Base-by-base conservation (phyloP, 1,140 invertebrate species). In the Euborellia annulipes region DNA sequence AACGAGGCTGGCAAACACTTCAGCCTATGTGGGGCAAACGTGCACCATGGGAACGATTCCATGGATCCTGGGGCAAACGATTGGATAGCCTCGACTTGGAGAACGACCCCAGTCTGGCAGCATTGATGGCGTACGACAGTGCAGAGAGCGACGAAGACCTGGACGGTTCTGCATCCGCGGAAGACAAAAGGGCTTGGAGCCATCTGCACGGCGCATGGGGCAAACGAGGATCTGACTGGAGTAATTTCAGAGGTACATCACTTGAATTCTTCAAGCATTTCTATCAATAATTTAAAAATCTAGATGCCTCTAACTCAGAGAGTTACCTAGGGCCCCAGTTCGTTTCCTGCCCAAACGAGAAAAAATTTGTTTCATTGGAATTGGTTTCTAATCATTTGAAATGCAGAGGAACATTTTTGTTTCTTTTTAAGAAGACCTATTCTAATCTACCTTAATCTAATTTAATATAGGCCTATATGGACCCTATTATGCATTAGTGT, bases 191-290 rank as follows among this genome's bases (percentile, higher is more conserved):
- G 22, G 67, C 68, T 36, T 78, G 76, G 76, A 69, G 66, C 36
- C 66, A 69, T 23, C 65, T 78, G 50, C 70, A 73, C 49, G 70
- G 69, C 1, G 68, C 71, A 8, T 79, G 76, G 73, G 75, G 75
- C 50, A 76, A 78, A 59, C 69, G 73, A 36, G 66, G 65, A 36
- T 68, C 72, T 48, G 67, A 66, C 46, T 69, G 68, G 63, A 68
- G 67, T 30, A 75, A 68, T 57, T 75, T 76, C 55, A 68, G 63
- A 62, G 72, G 72, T 75, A 58, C n/a, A n/a, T n/a, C n/a, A n/a
- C n/a, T n/a, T n/a, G n/a, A n/a, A n/a, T n/a, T n/a, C n/a, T n/a
- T n/a, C n/a, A n/a, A n/a, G n/a, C n/a, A n/a, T n/a, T n/a, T n/a
- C n/a, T n/a, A n/a, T n/a, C n/a, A n/a, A n/a, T n/a, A n/a, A n/a